phyloP scores from a whole-genome alignment of 2,888 invertebrate species.

The Eilema griseolum region DNA sequence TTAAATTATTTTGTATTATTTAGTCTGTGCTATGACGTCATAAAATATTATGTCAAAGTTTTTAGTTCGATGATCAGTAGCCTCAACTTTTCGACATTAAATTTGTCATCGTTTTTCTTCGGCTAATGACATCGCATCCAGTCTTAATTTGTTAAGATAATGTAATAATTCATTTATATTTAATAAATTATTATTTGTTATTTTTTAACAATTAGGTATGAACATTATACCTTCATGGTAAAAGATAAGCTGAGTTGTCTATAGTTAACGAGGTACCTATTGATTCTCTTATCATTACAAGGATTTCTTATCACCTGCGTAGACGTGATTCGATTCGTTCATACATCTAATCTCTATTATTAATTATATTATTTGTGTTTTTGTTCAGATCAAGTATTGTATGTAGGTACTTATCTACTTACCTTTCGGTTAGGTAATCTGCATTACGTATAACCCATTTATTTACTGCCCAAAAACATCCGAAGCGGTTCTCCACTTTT shows the following conservation, averaged over 20 bases:
- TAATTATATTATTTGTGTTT: constrained; percentile 16
- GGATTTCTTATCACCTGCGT: constrained; percentile 67
- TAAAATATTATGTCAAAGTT: no score
- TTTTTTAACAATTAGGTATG: neutral
- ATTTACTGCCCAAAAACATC: no score
- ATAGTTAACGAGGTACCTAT: constrained; percentile 54
- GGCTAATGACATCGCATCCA: no score
- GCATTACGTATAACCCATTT: constrained; percentile 7
- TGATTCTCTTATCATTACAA: constrained; percentile 61
- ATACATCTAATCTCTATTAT: constrained; percentile 43
- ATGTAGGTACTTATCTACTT: neutral
- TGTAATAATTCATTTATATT: no score
- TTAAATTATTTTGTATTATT: no score
- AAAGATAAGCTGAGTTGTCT: constrained; percentile 1
- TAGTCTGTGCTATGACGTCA: no score
- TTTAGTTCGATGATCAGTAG: no score
- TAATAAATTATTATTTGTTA: no score
- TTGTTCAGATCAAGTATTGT: constrained; percentile 15
- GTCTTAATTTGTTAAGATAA: no score
- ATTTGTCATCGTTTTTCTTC: no score
- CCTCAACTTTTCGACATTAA: no score
- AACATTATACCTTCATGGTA: neutral
- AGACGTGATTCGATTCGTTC: constrained; percentile 69
- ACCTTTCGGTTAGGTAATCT: constrained; percentile 2
- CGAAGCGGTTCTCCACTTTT: no score